phyloP scores from a whole-genome alignment of 2,888 invertebrate genomes.

The Lacanobia wlatinum region DNA sequence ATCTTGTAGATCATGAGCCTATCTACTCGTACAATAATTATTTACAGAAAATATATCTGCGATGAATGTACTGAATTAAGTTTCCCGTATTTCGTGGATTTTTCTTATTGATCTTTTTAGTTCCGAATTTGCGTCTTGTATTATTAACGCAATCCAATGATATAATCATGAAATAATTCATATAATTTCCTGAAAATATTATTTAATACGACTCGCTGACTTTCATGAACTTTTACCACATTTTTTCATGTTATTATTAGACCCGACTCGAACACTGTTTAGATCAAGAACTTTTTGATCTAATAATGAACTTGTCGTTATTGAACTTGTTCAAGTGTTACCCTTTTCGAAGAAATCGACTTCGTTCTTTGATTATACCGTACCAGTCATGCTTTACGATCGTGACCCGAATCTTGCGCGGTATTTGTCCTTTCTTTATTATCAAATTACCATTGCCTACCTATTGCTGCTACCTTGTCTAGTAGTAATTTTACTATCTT shows the following conservation, averaged over 20 bases:
- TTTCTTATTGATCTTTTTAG: neutral
- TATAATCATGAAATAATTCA: neutral
- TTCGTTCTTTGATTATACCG: constrained; percentile 14
- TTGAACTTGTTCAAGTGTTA: constrained; percentile 14
- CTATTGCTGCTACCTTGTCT: constrained; percentile 19
- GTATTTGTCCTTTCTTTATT: constrained; percentile 65
- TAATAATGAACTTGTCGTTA: constrained; percentile 10
- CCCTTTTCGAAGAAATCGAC: constrained; percentile 30
- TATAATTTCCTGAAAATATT: neutral
- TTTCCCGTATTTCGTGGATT: constrained; percentile 5
- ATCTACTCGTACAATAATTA: constrained; percentile 40
- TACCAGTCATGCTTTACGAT: constrained; percentile 69
- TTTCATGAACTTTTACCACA: neutral
- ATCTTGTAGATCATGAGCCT: constrained; percentile 64
- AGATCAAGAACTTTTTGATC: neutral
- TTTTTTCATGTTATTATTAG: neutral
- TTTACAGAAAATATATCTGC: constrained; percentile 47
- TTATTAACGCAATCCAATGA: neutral
- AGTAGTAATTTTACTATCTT: neutral
- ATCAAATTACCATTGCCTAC: constrained; percentile 67
- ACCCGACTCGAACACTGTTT: neutral
- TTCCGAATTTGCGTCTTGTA: neutral
- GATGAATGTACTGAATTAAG: constrained; percentile 18
- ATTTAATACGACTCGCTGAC: neutral
- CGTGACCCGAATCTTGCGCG: constrained; percentile 69